These are phyloP conservation scores for Prenolepis imparis DNA, from an alignment of 2,888 invertebrate species.

Conservation along the genomic window DNA sequence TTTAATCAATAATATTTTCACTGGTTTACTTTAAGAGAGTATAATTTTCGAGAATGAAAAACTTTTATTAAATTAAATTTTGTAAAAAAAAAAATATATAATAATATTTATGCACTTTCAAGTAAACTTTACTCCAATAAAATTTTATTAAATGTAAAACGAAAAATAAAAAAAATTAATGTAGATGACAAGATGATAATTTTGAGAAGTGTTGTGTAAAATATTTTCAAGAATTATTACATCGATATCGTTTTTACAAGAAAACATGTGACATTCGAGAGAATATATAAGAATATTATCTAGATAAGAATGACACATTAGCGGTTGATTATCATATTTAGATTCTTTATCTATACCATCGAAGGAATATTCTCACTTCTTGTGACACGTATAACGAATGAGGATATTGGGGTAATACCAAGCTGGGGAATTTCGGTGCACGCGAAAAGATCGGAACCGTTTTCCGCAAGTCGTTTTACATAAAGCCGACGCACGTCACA, in stretches of 20 bases:
- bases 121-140: too few species aligned
- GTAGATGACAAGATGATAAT: too few species aligned
- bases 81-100: too few species aligned
- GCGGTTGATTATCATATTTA: not conserved
- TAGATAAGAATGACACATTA: not conserved
- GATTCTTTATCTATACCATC: not conserved
- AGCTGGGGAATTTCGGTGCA: slow-evolving; percentile 1
- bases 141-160: too few species aligned
- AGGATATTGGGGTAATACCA: not conserved
- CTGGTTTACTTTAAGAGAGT: too few species aligned
- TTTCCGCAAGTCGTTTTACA: not conserved
- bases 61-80: too few species aligned
- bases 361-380: not conserved
- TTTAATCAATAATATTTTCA: too few species aligned
- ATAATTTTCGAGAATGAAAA: too few species aligned
- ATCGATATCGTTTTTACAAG: not conserved
- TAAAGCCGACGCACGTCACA: not conserved
- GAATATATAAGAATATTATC: not conserved
- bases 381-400: not conserved
- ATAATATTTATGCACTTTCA: too few species aligned
- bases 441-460: not conserved
- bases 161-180: too few species aligned
- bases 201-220: not conserved
- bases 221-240: not conserved
- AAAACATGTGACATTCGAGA: not conserved